Evolutionary conservation across 2,113 vertebrate species (phyloP).

Genomic region (Phrynosoma platyrhinos): DNA sequence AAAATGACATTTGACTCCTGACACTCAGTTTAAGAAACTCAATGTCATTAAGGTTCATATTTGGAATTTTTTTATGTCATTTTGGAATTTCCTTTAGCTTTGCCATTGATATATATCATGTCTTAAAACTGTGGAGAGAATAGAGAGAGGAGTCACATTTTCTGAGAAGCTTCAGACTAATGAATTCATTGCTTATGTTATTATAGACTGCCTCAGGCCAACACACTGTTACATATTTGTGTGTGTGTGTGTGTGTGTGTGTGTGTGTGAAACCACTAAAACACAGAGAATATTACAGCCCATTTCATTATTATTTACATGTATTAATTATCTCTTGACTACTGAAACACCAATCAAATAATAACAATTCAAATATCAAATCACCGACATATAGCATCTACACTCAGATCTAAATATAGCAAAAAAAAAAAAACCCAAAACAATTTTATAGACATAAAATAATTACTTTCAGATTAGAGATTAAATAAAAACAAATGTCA

Average conservation of each 20-base stretch:
- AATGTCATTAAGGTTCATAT: not conserved
- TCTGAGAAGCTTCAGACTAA: not conserved
- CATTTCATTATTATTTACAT: too few species aligned
- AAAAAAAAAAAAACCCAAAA: not conserved
- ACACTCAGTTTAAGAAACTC: not conserved
- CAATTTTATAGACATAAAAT: not conserved
- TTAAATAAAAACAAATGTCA: not conserved
- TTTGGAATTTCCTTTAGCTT: constrained; percentile 26
- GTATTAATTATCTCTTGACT: too few species aligned
- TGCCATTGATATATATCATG: constrained; percentile 34
- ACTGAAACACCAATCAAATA: too few species aligned
- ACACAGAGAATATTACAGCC: too few species aligned
- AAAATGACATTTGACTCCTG: not conserved
- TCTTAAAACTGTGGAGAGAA: constrained; percentile 1
- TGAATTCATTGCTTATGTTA: not conserved
- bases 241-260: too few species aligned
- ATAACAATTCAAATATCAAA: too few species aligned
- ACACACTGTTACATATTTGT: too few species aligned
- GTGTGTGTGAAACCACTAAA: too few species aligned
- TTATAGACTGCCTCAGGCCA: not conserved
- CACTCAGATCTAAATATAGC: not conserved
- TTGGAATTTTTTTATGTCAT: not conserved
- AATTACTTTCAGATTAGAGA: not conserved
- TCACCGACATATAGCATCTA: too few species aligned
- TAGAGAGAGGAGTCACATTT: not conserved